Base-by-base conservation (phyloP, 2,888 invertebrate genomes). In the Watsonalla binaria region DNA sequence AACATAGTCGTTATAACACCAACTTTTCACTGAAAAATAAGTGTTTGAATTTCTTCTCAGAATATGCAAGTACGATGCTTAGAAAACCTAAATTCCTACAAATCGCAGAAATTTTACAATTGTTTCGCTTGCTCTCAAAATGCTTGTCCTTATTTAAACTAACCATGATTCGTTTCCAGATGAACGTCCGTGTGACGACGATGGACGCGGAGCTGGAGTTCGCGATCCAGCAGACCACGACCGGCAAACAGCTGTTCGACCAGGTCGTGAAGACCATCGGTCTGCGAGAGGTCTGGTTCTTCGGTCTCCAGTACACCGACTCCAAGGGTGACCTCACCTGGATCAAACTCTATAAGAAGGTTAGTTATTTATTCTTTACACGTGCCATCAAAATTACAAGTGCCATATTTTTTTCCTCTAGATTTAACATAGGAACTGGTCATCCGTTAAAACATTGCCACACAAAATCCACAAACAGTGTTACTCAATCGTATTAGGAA, bases 131-230 rank as follows among this genome's bases (percentile, higher is more conserved):
- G 24, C 24, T 24, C 24, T 24, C 4, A 24, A 24, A 2, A 24
- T n/a, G 4, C 24, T 2, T 24, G 24, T 24, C 24, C 1, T 34
- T 4, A 6, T 34, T 46, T 35, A 34, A 49, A 45, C 35, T 51
- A 11, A 11, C 24, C 37, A 7, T 33, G 0, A 51, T 42, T 5
- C n/a, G 46, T 49, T 85, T 92, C 2, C 90, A 97, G 97, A 97
- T 99, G 94, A 99, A 99, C 94, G 99, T 99, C 85, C 96, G 99
- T 92, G 99, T 99, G 93, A 99, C 98, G 90, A 99, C 99, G 86
- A 99, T 99, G 99, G 99, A 99, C 93, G 99, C 99, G 91, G 99
- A 99, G 94, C 94, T 99, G 95, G 99, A 99, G 94, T 99, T 99
- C 94, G 98, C 99, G 92, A 99, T 99, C 94, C 99, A 99, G 94